Conservation (phyloP, 1,140 invertebrate genomes). For the Drosophila repletoides region DNA sequence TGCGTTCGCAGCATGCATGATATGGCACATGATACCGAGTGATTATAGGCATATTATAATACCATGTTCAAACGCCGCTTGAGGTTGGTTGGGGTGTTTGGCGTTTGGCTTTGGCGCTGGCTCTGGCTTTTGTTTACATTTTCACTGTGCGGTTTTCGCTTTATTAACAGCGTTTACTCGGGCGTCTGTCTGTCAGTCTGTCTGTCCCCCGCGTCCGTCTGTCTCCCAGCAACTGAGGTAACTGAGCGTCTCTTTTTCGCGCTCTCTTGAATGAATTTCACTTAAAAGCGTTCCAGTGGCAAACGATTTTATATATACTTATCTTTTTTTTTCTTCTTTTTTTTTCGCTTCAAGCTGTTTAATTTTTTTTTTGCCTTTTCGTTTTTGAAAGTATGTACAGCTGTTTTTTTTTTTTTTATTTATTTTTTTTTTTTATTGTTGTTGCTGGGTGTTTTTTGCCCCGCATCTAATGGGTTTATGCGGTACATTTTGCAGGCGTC, state of each 20-base stretch:
- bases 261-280: slow-evolving; percentile 70
- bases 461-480: slow-evolving; percentile 72
- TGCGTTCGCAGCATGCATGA: slow-evolving; percentile 46
- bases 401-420: slow-evolving; percentile 8
- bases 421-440: slow-evolving; percentile 15
- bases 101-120: slow-evolving; percentile 40
- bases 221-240: slow-evolving; percentile 6
- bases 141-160: slow-evolving; percentile 75
- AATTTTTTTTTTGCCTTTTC: slow-evolving; percentile 14
- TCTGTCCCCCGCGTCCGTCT: slow-evolving; percentile 14
- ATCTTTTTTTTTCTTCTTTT: slow-evolving; percentile 8
- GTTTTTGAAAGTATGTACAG: slow-evolving; percentile 29
- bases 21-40: slow-evolving; percentile 38
- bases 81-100: slow-evolving; percentile 31
- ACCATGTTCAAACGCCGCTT: slow-evolving; percentile 5
- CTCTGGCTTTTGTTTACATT: slow-evolving; percentile 81
- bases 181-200: slow-evolving; percentile 26
- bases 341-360: slow-evolving; percentile 19
- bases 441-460: slow-evolving; percentile 39
- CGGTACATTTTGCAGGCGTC: slow-evolving; percentile 66
- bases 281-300: slow-evolving; percentile 49
- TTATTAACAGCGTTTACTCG: slow-evolving; percentile 70
- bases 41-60: slow-evolving; percentile 18
- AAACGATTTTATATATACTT: slow-evolving; percentile 35
- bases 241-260: slow-evolving; percentile 27